Base-by-base conservation (phyloP, 2,113 vertebrate genomes). In the Aviceda subcristata region DNA sequence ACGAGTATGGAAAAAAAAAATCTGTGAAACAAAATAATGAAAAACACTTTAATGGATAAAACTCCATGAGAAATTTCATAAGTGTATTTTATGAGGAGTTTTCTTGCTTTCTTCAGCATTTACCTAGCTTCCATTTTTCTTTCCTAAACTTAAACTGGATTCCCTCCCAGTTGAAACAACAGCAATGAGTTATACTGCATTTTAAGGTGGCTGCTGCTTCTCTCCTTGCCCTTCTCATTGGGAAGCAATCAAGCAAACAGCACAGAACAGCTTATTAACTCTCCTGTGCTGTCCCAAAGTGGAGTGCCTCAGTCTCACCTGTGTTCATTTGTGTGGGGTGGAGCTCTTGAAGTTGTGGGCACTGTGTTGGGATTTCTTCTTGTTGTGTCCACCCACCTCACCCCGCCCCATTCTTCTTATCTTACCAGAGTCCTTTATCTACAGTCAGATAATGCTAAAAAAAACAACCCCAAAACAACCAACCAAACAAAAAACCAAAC, bases 321-420 rank as follows among this genome's bases (percentile, higher is more conserved):
- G 16, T 60, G 4, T 94, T 59, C 72, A 10, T 66, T 1, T 38
- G 7, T 63, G 38, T 51, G 78, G 21, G 18, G 14, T 63, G 69
- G 8, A 16, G 56, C 36, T 86, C 68, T 46, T 56, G 45, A 72
- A 75, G 23, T 11, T 57, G n/a, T 71, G 39, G 56, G 43, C 3
- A 6, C 38, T 60, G 1, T 34, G 45, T 11, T 74, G 51, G 23
- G 36, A 30, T 88, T 90, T 92, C 23, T 73, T 13, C 57, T 82
- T 68, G 15, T 74, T 5, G 0, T 46, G 48, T 59, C 38, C 1
- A 0, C 63, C 64, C 12, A 50, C 41, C 26, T 26, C 21, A 17
- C 26, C 36, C 30, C 14, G 4, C 32, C 43, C 27, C 18, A 4
- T 78, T 76, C 11, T 67, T 69, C 67, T 91, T 92, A 69, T 86